phyloP scores from a whole-genome alignment of 2,113 vertebrate genomes.

The Mesocricetus auratus region DNA sequence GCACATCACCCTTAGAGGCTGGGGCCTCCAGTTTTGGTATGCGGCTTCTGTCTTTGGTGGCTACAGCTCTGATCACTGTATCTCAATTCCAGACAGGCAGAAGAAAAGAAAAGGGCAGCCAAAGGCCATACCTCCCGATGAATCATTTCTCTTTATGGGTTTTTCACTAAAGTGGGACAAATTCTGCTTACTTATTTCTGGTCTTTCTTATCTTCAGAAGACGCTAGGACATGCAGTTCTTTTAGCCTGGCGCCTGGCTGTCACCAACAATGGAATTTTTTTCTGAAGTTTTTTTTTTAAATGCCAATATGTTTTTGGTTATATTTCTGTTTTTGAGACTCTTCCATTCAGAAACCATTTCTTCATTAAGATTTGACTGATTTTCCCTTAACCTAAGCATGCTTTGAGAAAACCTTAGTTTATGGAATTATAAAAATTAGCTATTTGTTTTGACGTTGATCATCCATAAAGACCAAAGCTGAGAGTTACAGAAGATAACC shows the following conservation, averaged over 20 bases:
- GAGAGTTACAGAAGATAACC: too few species aligned
- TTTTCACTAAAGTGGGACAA: not conserved
- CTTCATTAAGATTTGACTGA: not conserved
- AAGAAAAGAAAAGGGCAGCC: not conserved
- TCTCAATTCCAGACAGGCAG: not conserved
- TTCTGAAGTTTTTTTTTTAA: not conserved
- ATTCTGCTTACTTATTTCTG: constrained; percentile 32
- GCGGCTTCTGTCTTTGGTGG: not conserved
- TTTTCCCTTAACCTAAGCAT: not conserved
- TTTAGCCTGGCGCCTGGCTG: not conserved
- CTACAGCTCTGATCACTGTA: not conserved
- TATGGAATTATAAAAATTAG: not conserved
- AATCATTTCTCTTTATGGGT: not conserved
- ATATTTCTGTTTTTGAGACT: not conserved
- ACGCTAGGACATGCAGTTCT: not conserved
- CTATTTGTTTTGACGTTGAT: not conserved
- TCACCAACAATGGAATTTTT: not conserved
- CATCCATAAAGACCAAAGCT: not conserved
- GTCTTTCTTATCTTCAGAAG: not conserved
- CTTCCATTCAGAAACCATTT: not conserved
- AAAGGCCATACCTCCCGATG: not conserved
- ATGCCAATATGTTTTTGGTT: not conserved
- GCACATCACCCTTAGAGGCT: not conserved
- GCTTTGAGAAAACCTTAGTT: not conserved
- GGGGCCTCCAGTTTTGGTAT: not conserved